Evolutionary conservation across 2,113 vertebrate species (phyloP).

Genomic region (Hippocampus comes): DNA sequence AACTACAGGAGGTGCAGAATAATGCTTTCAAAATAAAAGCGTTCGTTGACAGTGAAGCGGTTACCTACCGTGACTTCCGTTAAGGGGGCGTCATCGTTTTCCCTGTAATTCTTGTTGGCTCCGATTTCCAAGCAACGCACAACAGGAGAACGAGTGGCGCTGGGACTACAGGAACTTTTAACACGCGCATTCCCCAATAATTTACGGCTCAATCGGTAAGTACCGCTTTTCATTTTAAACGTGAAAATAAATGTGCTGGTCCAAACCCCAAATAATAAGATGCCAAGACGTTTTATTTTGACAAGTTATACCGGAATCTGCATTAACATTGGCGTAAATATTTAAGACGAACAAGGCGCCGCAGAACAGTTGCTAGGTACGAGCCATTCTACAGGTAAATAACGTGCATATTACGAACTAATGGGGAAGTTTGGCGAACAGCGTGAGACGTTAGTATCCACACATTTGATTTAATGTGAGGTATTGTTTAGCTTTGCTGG

Average conservation of each 20-base stretch:
- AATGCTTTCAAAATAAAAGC: conserved; percentile 17
- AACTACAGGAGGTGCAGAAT: background rate
- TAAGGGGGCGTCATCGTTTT: no score
- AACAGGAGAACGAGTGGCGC: no score
- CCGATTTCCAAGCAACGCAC: no score
- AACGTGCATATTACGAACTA: background rate
- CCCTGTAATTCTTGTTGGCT: no score
- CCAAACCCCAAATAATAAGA: background rate
- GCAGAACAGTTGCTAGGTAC: conserved; percentile 7
- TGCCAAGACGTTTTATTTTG: conserved; percentile 25
- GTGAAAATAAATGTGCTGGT: background rate
- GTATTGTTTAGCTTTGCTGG: background rate
- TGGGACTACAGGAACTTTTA: no score
- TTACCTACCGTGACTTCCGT: no score
- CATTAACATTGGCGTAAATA: rapidly evolving
- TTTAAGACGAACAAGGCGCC: background rate
- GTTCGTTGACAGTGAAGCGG: no score
- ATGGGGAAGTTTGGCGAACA: background rate
- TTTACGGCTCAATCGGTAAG: background rate
- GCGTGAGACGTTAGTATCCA: background rate
- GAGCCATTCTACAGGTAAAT: background rate
- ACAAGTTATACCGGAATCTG: conserved; percentile 13
- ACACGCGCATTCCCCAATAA: background rate
- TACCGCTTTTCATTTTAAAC: background rate
- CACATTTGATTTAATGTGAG: background rate